Conservation (phyloP, 2,888 invertebrate species). For the Synergus laeviventris region DNA sequence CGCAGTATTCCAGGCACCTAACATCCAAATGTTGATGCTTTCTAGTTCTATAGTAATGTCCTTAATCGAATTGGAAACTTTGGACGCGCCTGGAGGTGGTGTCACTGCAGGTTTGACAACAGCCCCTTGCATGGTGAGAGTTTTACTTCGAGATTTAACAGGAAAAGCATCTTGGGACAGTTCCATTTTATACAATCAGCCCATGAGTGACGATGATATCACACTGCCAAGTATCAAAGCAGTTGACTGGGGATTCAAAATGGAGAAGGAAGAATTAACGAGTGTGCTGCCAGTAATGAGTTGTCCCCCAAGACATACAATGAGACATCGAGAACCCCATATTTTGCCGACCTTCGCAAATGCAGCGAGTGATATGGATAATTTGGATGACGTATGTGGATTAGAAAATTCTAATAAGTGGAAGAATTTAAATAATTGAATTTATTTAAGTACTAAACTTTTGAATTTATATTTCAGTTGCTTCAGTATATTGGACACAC, state of each 20-base stretch:
- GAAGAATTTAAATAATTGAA: conserved; percentile 5
- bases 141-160: conserved; percentile 91
- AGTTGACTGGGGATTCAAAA: conserved; percentile 61
- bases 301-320: conserved; percentile 82
- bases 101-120: conserved; percentile 78
- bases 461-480: conserved; percentile 78
- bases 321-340: conserved; percentile 85
- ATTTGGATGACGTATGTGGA: conserved; percentile 89
- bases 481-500: conserved; percentile 94
- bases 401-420: neutral
- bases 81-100: conserved; percentile 88
- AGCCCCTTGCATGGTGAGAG: conserved; percentile 80
- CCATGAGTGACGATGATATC: conserved; percentile 71
- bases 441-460: neutral
- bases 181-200: conserved; percentile 90
- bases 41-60: conserved; percentile 90
- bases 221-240: conserved; percentile 59
- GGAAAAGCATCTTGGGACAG: conserved; percentile 99
- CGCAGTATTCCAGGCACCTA: conserved; percentile 89
- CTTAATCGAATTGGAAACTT: conserved; percentile 90
- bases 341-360: conserved; percentile 89
- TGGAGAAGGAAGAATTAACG: conserved; percentile 62
- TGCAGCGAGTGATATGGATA: conserved; percentile 92
- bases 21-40: conserved; percentile 89
- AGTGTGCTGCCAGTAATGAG: conserved; percentile 65